Conservation (phyloP, 2,797 vertebrate genomes). For the Smutsia temminckii region DNA sequence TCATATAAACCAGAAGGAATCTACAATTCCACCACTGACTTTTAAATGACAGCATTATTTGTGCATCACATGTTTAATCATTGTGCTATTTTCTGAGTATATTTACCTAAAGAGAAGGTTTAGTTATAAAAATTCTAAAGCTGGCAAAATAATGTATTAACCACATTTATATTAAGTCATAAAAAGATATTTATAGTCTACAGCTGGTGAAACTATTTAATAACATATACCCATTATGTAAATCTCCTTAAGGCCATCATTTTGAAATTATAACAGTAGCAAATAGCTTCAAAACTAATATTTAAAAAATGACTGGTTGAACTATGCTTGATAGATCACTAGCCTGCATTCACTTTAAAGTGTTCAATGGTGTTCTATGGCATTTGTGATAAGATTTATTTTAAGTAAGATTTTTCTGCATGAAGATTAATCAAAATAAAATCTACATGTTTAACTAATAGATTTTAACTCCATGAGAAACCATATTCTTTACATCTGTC, state of each 20-base stretch:
- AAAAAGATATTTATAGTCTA: background rate
- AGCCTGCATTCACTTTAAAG: background rate
- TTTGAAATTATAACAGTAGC: background rate
- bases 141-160: background rate
- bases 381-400: background rate
- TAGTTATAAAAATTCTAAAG: background rate
- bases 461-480: background rate
- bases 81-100: background rate
- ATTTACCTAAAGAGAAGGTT: background rate
- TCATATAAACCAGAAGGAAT: background rate
- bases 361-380: background rate
- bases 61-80: background rate
- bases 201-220: background rate
- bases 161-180: background rate
- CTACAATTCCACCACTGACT: background rate
- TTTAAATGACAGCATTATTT: background rate
- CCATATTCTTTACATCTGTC: background rate
- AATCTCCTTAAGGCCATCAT: background rate
- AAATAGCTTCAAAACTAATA: background rate
- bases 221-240: background rate
- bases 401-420: background rate
- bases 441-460: background rate
- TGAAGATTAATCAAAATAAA: constrained; percentile 31
- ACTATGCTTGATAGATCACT: background rate
- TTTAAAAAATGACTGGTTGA: background rate